Evolutionary conservation across 2,797 vertebrate species (phyloP), one percentile per base, ranked within the genome.

Genomic region (Neosilurus mollespiculum): DNA sequence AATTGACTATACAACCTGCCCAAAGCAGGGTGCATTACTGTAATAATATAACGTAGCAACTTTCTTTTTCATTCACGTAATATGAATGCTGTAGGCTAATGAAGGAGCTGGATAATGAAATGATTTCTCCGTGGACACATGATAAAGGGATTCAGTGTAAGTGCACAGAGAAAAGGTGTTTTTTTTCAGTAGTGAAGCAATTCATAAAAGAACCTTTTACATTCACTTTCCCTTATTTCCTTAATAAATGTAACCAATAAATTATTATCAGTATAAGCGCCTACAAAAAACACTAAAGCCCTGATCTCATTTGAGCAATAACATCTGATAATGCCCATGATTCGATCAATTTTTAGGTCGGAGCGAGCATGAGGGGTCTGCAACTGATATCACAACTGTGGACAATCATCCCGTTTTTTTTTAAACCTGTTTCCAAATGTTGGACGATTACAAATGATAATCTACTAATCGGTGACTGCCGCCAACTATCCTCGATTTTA

Each of bases 1-100:
- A 83, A 59, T 62, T 85, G 43, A 49, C 67, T 53, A 73, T 72
- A 66, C 49, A 78, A 49, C 8, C 62, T n/a, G 37, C 82, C 75
- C 24, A 81, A 72, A 78, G 64, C 67, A 78, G 14, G 77, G 82
- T 79, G 67, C 83, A 86, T 86, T 85, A 86, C 30, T 54, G 54
- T 78, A 83, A 86, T 73, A 69, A 59, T 59, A n/a, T 86, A 58
- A 88, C 70, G 78, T 75, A 83, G 72, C 72, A 72, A 26, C 53
- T 83, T 80, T 71, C 61, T 58, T 80, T 79, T 79, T 66, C 14
- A 78, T 78, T 22, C 43, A 37, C 64, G 18, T 71, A 43, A 65
- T 69, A 69, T 43, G 54, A n/a, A 10, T 78, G 54, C 26, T 61
- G 75, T 51, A 16, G 67, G 54, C 26, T 70, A 64, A n/a, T 43